Conservation (phyloP, 2,113 vertebrate genomes). For the Lophochroa leadbeateri region DNA sequence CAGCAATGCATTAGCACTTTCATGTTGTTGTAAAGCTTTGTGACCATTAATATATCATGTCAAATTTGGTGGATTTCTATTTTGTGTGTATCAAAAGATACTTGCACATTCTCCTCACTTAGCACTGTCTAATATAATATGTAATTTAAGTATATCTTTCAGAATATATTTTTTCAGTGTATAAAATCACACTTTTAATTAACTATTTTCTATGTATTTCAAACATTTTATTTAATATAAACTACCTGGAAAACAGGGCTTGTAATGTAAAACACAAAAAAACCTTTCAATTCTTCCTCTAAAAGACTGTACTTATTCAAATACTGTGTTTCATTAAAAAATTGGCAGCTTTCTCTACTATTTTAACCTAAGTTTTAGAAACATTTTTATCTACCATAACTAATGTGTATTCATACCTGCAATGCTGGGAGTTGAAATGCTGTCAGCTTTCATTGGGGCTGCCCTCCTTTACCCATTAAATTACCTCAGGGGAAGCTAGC, state of each 20-base stretch:
- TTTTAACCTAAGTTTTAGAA: not conserved
- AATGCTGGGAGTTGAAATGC: not conserved
- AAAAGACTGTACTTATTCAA: not conserved
- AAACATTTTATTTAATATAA: not conserved
- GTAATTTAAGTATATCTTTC: not conserved
- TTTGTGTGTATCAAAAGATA: not conserved
- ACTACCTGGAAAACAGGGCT: not conserved
- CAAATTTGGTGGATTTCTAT: not conserved
- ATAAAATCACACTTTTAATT: not conserved
- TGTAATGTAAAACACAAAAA: not conserved
- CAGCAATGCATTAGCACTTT: not conserved
- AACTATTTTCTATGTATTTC: not conserved
- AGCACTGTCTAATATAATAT: not conserved
- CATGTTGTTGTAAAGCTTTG: not conserved
- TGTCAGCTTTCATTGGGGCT: constrained; percentile 10
- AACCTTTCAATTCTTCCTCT: not conserved
- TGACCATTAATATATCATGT: not conserved
- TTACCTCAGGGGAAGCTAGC: not conserved
- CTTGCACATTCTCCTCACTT: not conserved
- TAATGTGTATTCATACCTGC: not conserved
- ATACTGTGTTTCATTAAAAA: not conserved
- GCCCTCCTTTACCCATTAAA: constrained; percentile 20
- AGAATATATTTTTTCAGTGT: not conserved
- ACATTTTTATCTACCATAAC: not conserved
- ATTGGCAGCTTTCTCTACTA: not conserved